Evolutionary conservation across 2,888 invertebrate species (phyloP).

Genomic region (Diaphora mendica): DNA sequence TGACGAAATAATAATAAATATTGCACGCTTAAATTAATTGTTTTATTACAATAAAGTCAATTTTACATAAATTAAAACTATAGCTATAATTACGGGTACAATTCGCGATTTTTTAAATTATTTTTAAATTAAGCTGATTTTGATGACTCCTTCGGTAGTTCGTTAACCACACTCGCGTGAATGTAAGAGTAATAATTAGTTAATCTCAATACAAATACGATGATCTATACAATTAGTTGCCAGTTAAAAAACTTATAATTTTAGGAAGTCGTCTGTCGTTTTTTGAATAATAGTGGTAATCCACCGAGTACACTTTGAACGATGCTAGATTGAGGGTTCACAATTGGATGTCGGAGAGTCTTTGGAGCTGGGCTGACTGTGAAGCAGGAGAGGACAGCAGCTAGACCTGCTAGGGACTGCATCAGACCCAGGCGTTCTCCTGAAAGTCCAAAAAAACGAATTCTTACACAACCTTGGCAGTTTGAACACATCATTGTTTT

Average conservation of each 20-base stretch:
- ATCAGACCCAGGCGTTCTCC: conserved; percentile 19
- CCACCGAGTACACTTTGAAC: conserved; percentile 10
- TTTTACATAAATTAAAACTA: neutral
- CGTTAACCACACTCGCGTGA: neutral
- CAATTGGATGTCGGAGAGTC: conserved; percentile 19
- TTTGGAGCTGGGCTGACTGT: conserved; percentile 45
- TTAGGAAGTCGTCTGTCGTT: neutral
- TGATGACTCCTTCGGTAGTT: neutral
- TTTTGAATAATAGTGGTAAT: conserved; percentile 12
- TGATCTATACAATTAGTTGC: neutral
- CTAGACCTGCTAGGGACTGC: conserved; percentile 51
- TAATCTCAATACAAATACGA: neutral
- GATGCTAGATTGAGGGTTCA: conserved; percentile 27
- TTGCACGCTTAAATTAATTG: neutral
- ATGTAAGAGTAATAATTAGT: neutral
- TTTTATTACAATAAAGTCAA: too few relatives aligned
- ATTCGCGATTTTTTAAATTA: neutral
- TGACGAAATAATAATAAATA: neutral
- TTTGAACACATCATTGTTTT: too few relatives aligned
- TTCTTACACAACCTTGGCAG: neutral
- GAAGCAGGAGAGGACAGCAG: conserved; percentile 49
- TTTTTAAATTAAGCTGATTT: neutral
- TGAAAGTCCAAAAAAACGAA: neutral
- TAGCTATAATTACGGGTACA: neutral
- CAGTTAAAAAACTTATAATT: neutral